Conservation (phyloP, 2,888 invertebrate genomes). For the Phyllotreta striolata region DNA sequence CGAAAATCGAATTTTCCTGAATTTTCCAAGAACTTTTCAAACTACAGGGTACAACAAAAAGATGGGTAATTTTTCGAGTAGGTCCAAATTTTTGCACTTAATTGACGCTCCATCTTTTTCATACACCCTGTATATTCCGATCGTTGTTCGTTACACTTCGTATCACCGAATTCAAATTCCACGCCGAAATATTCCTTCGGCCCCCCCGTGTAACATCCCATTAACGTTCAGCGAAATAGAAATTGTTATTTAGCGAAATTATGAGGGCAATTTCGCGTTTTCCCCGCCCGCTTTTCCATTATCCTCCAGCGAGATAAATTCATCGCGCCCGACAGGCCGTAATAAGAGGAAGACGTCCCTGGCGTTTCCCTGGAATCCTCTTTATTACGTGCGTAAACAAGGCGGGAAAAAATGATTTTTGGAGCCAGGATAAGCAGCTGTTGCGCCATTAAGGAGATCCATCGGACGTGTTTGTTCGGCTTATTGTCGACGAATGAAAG, state of each 20-base stretch:
- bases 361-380: constrained; percentile 8
- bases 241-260: constrained; percentile 17
- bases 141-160: too few relatives aligned
- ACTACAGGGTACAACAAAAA: too few relatives aligned
- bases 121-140: too few relatives aligned
- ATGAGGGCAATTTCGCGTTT: constrained; percentile 13
- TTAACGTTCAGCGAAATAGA: constrained; percentile 12
- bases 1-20: constrained; percentile 23
- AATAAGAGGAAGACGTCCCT: constrained; percentile 21
- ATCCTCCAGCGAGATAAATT: constrained; percentile 16
- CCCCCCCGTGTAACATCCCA: too few relatives aligned
- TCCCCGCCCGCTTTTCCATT: constrained; percentile 3
- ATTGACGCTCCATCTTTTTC: too few relatives aligned
- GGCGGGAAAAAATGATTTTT: constrained; percentile 1
- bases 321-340: constrained; percentile 24
- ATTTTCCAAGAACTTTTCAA: too few relatives aligned
- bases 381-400: constrained; percentile 13
- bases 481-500: too few relatives aligned
- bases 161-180: too few relatives aligned
- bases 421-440: neutral
- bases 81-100: too few relatives aligned
- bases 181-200: neutral
- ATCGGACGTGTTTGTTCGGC: too few relatives aligned
- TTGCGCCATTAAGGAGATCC: neutral
- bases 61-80: too few relatives aligned